phyloP scores from a whole-genome alignment of 1,140 invertebrate genomes.

The Bactericera cockerelli region DNA sequence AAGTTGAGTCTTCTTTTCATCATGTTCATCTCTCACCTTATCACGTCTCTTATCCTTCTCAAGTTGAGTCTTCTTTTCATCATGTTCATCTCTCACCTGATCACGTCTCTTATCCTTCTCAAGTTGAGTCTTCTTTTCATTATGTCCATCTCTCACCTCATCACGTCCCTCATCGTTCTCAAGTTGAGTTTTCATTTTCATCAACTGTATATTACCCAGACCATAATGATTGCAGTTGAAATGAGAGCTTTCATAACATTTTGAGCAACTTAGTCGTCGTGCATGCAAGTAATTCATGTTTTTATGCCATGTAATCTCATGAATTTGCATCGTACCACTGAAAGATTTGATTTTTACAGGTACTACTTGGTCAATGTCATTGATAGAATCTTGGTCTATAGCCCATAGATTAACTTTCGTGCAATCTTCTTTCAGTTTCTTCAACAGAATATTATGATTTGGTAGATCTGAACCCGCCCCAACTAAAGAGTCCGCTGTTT shows the following conservation, averaged over 20 bases:
- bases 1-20: too few species aligned
- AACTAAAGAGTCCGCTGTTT: neutral
- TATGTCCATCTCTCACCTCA: too few species aligned
- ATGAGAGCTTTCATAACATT: neutral
- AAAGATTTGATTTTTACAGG: neutral
- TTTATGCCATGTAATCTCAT: too few species aligned
- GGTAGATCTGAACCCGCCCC: neutral
- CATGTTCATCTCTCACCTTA: neutral
- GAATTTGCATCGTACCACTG: neutral
- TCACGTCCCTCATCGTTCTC: too few species aligned
- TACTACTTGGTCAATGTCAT: neutral
- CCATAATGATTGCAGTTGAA: neutral
- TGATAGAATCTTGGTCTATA: neutral
- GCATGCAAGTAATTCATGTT: too few species aligned
- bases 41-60: neutral
- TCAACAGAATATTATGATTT: neutral
- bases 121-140: neutral
- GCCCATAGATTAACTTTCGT: neutral
- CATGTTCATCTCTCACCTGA: too few species aligned
- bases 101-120: neutral
- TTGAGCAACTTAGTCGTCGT: neutral
- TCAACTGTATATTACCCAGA: neutral
- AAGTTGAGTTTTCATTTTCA: neutral
- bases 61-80: neutral
- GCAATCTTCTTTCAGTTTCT: neutral